Conservation (phyloP, 2,113 vertebrate genomes). For the Passer montanus region DNA sequence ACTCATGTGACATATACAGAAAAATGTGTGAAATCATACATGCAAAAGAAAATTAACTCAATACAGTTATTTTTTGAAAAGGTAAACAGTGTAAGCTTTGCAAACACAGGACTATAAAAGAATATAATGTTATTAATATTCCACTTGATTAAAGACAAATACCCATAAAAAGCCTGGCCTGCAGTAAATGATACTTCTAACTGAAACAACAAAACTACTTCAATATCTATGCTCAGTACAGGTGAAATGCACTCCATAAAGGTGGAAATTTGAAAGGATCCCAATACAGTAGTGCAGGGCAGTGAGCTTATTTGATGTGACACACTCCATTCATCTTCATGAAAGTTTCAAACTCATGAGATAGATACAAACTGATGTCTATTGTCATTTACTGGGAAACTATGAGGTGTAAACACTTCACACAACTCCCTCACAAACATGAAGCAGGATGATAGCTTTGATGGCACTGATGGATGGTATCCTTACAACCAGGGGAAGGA, state of each 20-base stretch:
- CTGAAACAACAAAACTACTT: background rate
- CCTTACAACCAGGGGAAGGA: slow-evolving; percentile 26
- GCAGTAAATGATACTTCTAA: background rate
- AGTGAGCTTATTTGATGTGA: slow-evolving; percentile 41
- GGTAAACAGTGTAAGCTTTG: background rate
- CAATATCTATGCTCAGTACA: background rate
- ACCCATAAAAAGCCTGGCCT: background rate
- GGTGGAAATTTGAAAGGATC: background rate
- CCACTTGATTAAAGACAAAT: background rate
- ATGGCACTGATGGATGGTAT: slow-evolving; percentile 48
- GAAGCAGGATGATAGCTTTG: background rate
- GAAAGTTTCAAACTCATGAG: slow-evolving; percentile 50
- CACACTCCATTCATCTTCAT: slow-evolving; percentile 57
- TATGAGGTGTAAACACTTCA: slow-evolving; percentile 28
- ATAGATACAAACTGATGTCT: slow-evolving; percentile 36
- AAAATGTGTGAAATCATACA: background rate
- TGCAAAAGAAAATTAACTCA: background rate
- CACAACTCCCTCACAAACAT: background rate
- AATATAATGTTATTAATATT: background rate
- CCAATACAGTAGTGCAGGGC: background rate
- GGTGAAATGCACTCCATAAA: background rate
- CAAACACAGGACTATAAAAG: background rate
- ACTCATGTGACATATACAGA: background rate
- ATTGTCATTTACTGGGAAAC: slow-evolving; percentile 40
- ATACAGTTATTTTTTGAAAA: background rate